Evolutionary conservation across 2,113 vertebrate species (phyloP).

Genomic region (Dascyllus trimaculatus): DNA sequence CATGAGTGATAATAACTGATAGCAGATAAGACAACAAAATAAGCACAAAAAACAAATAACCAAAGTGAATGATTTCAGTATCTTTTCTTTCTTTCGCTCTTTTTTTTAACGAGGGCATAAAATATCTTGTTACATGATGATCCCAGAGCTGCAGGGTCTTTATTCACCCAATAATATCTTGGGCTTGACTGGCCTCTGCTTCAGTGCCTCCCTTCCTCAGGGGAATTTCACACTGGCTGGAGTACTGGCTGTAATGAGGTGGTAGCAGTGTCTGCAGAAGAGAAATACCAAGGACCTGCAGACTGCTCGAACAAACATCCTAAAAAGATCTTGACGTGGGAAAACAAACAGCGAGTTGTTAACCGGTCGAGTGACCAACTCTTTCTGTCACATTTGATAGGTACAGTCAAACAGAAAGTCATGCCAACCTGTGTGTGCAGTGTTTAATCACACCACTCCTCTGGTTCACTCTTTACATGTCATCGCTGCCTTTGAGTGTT

Average conservation of each 20-base stretch:
- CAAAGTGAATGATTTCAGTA: conserved; percentile 24
- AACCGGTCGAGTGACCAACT: conserved; percentile 31
- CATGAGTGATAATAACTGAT: not conserved
- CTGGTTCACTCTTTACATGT: not conserved
- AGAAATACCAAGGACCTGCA: conserved; percentile 47
- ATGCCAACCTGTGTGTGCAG: not conserved
- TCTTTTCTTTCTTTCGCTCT: not conserved
- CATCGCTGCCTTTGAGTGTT: not conserved
- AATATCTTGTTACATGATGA: conserved; percentile 57
- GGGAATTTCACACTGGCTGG: conserved; percentile 56
- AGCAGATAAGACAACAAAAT: conserved; percentile 20
- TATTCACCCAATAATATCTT: conserved; percentile 66
- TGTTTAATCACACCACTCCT: not conserved
- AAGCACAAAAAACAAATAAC: conserved; percentile 7
- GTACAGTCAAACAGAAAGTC: not conserved
- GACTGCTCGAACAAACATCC: conserved; percentile 48
- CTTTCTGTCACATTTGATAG: conserved; percentile 14
- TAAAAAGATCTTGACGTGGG: conserved; percentile 33
- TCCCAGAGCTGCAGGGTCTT: conserved; percentile 58
- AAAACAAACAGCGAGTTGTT: conserved; percentile 46
- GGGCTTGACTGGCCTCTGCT: conserved; percentile 54
- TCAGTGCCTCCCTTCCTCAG: conserved; percentile 52
- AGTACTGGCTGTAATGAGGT: conserved; percentile 72
- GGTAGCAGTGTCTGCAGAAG: conserved; percentile 53
- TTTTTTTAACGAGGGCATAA: conserved; percentile 46